Conservation (phyloP, 2,797 vertebrate species). For the Eurystomus glaucurus region DNA sequence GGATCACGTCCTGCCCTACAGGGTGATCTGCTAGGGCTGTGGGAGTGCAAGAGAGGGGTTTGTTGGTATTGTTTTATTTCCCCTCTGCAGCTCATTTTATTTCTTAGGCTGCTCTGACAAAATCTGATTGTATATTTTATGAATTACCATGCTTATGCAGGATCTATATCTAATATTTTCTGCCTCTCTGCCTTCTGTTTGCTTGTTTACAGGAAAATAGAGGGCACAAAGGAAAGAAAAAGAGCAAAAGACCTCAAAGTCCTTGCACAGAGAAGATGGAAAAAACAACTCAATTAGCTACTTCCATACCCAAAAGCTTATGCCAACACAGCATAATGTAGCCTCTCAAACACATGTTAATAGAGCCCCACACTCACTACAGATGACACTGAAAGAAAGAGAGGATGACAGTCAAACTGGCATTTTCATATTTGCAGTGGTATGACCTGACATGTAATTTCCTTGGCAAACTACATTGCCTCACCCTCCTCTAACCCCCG, state of each 20-base stretch:
- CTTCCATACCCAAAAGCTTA: not conserved
- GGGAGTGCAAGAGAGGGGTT: not conserved
- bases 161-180: not conserved
- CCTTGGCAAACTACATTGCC: not conserved
- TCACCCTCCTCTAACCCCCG: fast-evolving
- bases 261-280: not conserved
- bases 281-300: not conserved
- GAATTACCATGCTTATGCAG: not conserved
- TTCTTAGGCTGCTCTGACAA: not conserved
- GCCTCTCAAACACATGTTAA: not conserved
- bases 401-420: not conserved
- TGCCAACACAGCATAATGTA: not conserved
- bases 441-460: not conserved
- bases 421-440: not conserved
- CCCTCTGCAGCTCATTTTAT: not conserved
- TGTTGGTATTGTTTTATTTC: not conserved
- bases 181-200: not conserved
- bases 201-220: not conserved
- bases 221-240: not conserved
- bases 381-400: not conserved
- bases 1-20: not conserved
- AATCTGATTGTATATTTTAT: not conserved
- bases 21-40: not conserved
- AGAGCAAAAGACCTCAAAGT: not conserved
- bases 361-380: not conserved